These are phyloP conservation scores for Periophthalmodon schlosseri DNA, from an alignment of 2,113 vertebrate species.

Conservation along the genomic window DNA sequence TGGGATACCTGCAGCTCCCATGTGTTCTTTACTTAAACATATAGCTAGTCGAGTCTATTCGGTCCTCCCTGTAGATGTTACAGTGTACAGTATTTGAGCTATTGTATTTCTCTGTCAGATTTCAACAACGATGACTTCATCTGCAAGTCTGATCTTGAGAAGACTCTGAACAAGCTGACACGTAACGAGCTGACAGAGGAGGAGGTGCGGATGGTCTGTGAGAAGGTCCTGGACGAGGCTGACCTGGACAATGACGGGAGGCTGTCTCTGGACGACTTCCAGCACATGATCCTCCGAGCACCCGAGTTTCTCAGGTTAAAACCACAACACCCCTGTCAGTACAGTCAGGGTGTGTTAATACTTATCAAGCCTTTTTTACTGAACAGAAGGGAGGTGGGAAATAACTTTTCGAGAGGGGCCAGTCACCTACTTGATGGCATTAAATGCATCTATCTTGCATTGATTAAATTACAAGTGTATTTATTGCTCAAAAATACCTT, in stretches of 20 bases:
- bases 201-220: constrained; percentile 89
- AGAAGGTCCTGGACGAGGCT: constrained; percentile 93
- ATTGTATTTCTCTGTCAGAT: constrained; percentile 71
- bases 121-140: constrained; percentile 95
- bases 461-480: no score
- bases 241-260: constrained; percentile 92
- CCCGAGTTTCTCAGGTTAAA: constrained; percentile 96
- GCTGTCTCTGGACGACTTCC: constrained; percentile 93
- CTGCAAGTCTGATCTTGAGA: constrained; percentile 91
- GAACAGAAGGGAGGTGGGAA: no score
- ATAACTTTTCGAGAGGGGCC: no score
- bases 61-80: no score
- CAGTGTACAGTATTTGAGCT: no score
- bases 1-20: no score
- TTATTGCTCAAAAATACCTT: no score
- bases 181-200: constrained; percentile 88
- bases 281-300: constrained; percentile 90
- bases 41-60: no score
- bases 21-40: no score
- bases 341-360: background rate
- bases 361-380: no score
- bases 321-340: background rate
- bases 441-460: no score
- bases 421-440: no score
- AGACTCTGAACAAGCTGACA: constrained; percentile 90